A percentile compares a stretch with the other conserved stretches of the same genome.
phyloP scores from a whole-genome alignment of 2,888 invertebrate species.

The Pecten maximus region DNA sequence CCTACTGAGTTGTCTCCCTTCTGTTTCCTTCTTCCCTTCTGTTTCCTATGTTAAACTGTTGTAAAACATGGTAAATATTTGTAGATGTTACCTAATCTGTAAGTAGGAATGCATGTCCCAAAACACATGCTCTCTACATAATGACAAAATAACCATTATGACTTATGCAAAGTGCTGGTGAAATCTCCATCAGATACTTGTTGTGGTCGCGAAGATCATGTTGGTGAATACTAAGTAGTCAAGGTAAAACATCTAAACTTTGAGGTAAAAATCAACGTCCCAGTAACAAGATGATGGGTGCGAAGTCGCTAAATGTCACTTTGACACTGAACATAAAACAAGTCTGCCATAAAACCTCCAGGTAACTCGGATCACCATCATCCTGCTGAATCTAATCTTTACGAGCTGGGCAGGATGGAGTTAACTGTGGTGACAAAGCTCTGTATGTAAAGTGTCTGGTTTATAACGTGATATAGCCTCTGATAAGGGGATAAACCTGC shows the following conservation, averaged over 20 bases:
- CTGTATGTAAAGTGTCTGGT: neutral
- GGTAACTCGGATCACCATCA: constrained; percentile 28
- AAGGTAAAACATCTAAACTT: neutral
- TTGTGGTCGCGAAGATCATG: neutral
- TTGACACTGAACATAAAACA: neutral
- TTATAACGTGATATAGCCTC: neutral
- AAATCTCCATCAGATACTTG: neutral
- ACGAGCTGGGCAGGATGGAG: neutral
- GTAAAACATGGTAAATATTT: neutral
- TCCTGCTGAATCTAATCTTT: neutral
- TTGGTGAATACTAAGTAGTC: constrained; percentile 1
- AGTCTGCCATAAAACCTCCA: neutral
- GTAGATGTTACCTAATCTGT: neutral
- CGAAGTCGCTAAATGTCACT: constrained; percentile 5
- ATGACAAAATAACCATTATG: constrained; percentile 8
- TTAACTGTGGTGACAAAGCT: neutral
- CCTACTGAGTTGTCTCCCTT: constrained; percentile 9
- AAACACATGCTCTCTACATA: neutral
- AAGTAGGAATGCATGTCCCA: neutral
- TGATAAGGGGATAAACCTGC: neutral
- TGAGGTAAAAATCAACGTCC: neutral
- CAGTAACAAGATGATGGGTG: neutral
- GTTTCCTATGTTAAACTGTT: neutral
- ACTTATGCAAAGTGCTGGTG: neutral
- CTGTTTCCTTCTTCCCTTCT: neutral